Evolutionary conservation across 1,140 invertebrate genomes (phyloP).

Genomic region (Calosoma granatense): DNA sequence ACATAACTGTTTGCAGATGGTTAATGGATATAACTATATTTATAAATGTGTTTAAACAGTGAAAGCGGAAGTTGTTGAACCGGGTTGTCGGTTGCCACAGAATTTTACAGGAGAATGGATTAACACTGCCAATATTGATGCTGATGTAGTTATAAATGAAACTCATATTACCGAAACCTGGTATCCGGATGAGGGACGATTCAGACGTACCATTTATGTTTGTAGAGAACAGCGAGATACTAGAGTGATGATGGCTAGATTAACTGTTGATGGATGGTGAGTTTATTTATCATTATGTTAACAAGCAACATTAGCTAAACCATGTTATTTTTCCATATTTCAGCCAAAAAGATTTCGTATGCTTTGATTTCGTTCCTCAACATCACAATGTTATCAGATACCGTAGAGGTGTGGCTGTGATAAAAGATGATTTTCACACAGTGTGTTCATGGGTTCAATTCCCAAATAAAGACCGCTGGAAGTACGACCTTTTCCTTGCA

Average conservation of each 20-base stretch:
- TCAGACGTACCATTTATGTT: constrained; percentile 84
- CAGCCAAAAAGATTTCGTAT: constrained; percentile 95
- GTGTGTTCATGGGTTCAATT: constrained; percentile 93
- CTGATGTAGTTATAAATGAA: constrained; percentile 87
- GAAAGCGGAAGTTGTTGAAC: constrained; percentile 75
- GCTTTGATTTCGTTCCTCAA: constrained; percentile 90
- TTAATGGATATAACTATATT: constrained; percentile 48
- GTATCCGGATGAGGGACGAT: constrained; percentile 83
- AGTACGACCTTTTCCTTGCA: constrained; percentile 79
- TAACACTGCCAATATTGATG: constrained; percentile 92
- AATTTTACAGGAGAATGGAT: constrained; percentile 94
- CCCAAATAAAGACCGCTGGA: constrained; percentile 73
- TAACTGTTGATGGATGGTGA: constrained; percentile 93
- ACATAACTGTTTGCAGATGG: no score
- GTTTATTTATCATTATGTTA: constrained; percentile 15
- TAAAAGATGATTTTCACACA: constrained; percentile 80
- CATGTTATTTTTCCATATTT: constrained; percentile 28
- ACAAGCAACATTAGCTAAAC: not conserved
- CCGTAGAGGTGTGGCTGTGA: constrained; percentile 80
- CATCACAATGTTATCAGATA: constrained; percentile 94
- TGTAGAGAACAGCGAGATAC: constrained; percentile 82
- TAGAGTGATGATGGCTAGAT: constrained; percentile 87
- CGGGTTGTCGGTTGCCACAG: constrained; percentile 82
- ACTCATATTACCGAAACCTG: constrained; percentile 94
- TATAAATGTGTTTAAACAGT: no score